Percentiles rank a stretch among this genome's conserved stretches.
phyloP scores from a whole-genome alignment of 2,888 invertebrate genomes.

The Caenorhabditis imperialis region DNA sequence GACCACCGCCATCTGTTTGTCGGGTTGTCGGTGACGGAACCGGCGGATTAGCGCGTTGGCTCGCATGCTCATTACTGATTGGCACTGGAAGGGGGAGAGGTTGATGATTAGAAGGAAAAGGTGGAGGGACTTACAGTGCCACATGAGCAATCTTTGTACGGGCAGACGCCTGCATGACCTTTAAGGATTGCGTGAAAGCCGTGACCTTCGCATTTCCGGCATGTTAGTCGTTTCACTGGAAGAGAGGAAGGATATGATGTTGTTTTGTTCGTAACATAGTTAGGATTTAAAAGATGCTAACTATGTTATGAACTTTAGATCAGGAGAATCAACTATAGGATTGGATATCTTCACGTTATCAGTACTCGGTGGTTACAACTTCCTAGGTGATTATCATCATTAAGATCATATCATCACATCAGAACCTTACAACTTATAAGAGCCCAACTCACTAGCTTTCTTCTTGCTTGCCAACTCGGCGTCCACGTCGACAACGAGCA shows the following conservation, averaged over 20 bases:
- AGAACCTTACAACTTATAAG: too few species aligned
- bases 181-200: slow-evolving; percentile 66
- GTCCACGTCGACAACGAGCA: slow-evolving; percentile 9
- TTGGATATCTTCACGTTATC: too few species aligned
- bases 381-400: too few species aligned
- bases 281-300: too few species aligned
- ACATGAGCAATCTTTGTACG: slow-evolving; percentile 70
- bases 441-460: slow-evolving; percentile 40
- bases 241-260: slow-evolving; percentile 8
- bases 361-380: too few species aligned
- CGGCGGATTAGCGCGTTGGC: slow-evolving; percentile 70
- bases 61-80: slow-evolving; percentile 68
- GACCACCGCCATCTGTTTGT: slow-evolving; percentile 58
- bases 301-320: too few species aligned
- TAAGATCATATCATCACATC: too few species aligned
- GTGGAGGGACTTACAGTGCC: slow-evolving; percentile 66
- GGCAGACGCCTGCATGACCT: slow-evolving; percentile 71
- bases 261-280: too few species aligned
- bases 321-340: too few species aligned
- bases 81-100: slow-evolving; percentile 65
- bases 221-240: slow-evolving; percentile 68
- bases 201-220: slow-evolving; percentile 76
- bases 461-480: slow-evolving; percentile 21
- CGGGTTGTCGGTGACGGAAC: slow-evolving; percentile 67
- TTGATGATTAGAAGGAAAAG: too few species aligned